Conservation (phyloP, 1,140 invertebrate species). For the Drosophila persimilis region DNA sequence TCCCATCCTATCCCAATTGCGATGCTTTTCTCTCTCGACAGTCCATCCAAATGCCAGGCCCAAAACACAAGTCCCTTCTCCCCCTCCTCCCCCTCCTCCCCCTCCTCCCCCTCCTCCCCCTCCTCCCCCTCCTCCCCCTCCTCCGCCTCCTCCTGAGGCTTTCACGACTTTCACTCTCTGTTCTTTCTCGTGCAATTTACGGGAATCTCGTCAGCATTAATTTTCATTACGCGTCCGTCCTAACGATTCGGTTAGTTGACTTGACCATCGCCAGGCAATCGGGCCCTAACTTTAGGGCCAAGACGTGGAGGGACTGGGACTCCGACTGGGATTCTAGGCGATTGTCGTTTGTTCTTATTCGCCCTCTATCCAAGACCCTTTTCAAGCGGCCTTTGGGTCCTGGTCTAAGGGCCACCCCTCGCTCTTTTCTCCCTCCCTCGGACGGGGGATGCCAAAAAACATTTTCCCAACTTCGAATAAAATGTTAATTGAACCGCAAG, state of each 20-base stretch:
- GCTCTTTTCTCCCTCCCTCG: constrained; percentile 29
- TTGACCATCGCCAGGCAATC: constrained; percentile 50
- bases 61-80: constrained; percentile 8
- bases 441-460: constrained; percentile 45
- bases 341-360: constrained; percentile 34
- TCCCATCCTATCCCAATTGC: constrained; percentile 3
- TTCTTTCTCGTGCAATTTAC: constrained; percentile 57
- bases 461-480: constrained; percentile 39
- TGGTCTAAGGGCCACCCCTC: constrained; percentile 22
- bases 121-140: neutral
- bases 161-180: constrained; percentile 57
- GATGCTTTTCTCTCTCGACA: too few species aligned
- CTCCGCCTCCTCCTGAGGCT: neutral
- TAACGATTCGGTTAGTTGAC: constrained; percentile 80
- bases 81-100: neutral
- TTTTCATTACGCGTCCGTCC: constrained; percentile 79
- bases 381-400: constrained; percentile 27
- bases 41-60: constrained; percentile 3
- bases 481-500: constrained; percentile 69
- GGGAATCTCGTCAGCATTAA: constrained; percentile 77
- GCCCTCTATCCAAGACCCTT: constrained; percentile 30
- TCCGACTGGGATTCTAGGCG: constrained; percentile 52
- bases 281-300: neutral
- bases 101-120: neutral
- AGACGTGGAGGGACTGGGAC: neutral